These are phyloP conservation scores for Isichthys henryi DNA, from an alignment of 2,113 vertebrate genomes.

Conservation along the genomic window DNA sequence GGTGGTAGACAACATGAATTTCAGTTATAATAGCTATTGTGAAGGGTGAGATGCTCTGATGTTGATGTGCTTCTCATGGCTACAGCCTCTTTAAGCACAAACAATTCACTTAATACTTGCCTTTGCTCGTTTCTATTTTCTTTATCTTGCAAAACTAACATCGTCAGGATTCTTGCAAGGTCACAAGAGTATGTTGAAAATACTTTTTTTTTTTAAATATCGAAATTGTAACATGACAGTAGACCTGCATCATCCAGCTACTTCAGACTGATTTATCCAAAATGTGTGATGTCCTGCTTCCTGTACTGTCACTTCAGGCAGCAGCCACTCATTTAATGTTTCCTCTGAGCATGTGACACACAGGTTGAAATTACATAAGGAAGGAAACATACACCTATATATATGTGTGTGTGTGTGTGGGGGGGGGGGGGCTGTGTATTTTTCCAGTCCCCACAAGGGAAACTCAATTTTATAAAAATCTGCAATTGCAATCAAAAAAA, in stretches of 20 bases:
- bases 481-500: neutral
- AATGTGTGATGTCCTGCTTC: neutral
- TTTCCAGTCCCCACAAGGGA: neutral
- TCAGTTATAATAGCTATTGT: neutral
- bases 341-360: neutral
- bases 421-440: neutral
- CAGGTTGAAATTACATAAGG: neutral
- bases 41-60: neutral
- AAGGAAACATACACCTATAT: neutral
- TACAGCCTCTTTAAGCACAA: neutral
- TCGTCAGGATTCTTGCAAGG: neutral
- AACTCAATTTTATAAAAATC: neutral
- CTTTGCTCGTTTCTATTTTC: neutral
- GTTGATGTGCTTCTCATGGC: neutral
- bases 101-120: neutral
- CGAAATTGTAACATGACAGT: neutral
- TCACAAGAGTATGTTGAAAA: neutral
- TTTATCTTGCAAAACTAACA: neutral
- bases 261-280: neutral
- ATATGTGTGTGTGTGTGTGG: neutral
- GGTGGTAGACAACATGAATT: neutral
- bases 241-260: neutral
- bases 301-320: neutral
- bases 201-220: neutral
- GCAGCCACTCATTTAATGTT: neutral